Base-by-base conservation (phyloP, 2,797 vertebrate genomes). In the Okamejei kenojei region DNA sequence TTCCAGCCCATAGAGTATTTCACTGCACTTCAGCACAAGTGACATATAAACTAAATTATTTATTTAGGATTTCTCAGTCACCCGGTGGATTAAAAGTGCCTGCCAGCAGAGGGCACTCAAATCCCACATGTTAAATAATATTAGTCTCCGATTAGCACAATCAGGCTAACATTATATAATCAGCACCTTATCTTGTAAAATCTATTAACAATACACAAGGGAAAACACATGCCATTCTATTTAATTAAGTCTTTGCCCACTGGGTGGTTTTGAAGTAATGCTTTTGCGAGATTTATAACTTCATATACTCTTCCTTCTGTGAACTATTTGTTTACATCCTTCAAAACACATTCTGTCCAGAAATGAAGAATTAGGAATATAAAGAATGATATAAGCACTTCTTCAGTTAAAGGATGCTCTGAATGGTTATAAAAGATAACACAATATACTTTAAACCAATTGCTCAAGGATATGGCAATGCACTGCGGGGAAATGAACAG, bases 181-280 rank as follows among this genome's bases (percentile, higher is more conserved):
- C 90, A 92, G 90, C 45, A 92, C 68, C 26, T 74, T 92, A 73
- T 74, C 90, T 92, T 76, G 90, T 92, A 92, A 92, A 92, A 76
- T 92, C 90, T 92, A 92, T 92, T 92, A 74, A 58, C 73, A 92
- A 92, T 54, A 74, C 90, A 58, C 90, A n/a, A 76, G 71, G 73
- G 90, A 58, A 92, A 92, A 92, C 90, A 71, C 68, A 73, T 92
- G 38, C 26, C 71, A 92, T 92, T 92, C 71, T 54, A 74, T 76
- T 92, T 92, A 73, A 92, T 92, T 92, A 76, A 92, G 35, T 74
- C 32, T 76, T 76, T 92, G 38, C 71, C 71, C 38, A 76, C 38
- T n/a, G 45, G 26, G 71, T 76, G 90, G 38, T 54, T 92, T 92
- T 76, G 38, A 58, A 13, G 68, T 76, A 74, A 92, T 73, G 38